These are phyloP conservation scores for Lichenostomus cassidix DNA, from an alignment of 2,113 vertebrate species.

Conservation along the genomic window DNA sequence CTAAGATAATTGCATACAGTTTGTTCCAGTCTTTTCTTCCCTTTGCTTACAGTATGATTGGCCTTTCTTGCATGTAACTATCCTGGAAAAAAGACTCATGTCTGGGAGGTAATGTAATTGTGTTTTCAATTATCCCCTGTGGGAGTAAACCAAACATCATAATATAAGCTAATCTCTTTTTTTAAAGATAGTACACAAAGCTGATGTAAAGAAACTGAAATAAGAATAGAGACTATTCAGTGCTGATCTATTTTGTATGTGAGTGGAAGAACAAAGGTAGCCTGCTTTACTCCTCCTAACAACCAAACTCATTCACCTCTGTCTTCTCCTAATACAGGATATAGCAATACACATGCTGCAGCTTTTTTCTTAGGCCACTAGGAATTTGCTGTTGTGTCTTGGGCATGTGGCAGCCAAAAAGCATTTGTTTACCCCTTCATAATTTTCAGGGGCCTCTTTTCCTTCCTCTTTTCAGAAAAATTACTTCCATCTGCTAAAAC, in stretches of 20 bases:
- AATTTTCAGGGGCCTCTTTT: not conserved
- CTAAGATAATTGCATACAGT: not conserved
- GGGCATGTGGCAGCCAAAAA: not conserved
- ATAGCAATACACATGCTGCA: not conserved
- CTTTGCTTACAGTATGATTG: not conserved
- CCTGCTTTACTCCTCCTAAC: not conserved
- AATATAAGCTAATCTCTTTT: not conserved
- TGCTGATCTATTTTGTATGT: not conserved
- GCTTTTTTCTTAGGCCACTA: not conserved
- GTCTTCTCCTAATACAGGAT: not conserved
- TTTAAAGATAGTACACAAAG: not conserved
- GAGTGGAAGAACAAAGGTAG: not conserved
- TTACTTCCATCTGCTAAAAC: slow-evolving; percentile 11
- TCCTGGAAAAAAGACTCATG: not conserved
- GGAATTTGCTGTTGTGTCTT: not conserved
- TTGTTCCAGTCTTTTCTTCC: not conserved
- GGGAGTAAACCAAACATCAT: not conserved
- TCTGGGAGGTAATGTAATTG: not conserved
- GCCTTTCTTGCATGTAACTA: not conserved
- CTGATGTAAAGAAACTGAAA: not conserved
- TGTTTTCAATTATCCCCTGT: slow-evolving; percentile 15
- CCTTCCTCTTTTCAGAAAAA: not conserved
- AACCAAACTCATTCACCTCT: not conserved
- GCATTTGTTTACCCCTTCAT: not conserved
- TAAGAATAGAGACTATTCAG: not conserved